Base-by-base conservation (phyloP, 2,797 vertebrate genomes). In the Gallinago solitaria region DNA sequence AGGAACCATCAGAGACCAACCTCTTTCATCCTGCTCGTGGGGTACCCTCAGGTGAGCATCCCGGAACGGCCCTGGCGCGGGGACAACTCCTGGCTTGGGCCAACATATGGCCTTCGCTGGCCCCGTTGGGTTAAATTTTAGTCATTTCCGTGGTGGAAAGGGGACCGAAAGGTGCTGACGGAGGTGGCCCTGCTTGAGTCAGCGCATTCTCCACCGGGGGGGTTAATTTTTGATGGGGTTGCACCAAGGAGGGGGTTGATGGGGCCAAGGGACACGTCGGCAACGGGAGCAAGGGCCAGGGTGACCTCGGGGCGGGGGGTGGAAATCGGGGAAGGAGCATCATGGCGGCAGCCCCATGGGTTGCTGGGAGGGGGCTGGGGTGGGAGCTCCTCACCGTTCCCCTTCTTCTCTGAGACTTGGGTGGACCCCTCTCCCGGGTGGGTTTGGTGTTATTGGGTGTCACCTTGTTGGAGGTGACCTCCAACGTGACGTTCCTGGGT, bases 151-250 rank as follows among this genome's bases (percentile, higher is more conserved):
- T 70, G 74, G 79, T 59, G 16, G 3, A 57, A 87, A 61, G 43
- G 68, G 12, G 77, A 60, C 5, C 2, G 0, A 30, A 79, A 89
- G 90, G 45, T 75, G 87, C 74, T 87, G 90, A 47, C 59, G 2
- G 89, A 24, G 33, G 47, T 9, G 82, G 43, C 59, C 68, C 45
- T 57, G 54, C 69, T 48, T 4, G 51, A 74, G 67, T 92, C 92
- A 90, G 51, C 21, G 7, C 48, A 3, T 90, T 65, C 76, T 39
- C 71, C 41, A 0, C 24, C 4, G 41, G 30, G 37, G 37, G 53
- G 83, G 67, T 95, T 95, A 95, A 95, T 95, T 74, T 90, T 94
- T 95, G 83, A 90, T 27, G 65, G 65, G 84, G 4, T 53, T 17
- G 6, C 8, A 10, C 12, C 60, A 23, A 32, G 1, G 30, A 10